A percentile compares a stretch with the other conserved stretches of the same genome.
These are phyloP conservation scores for Philopedon plagiatum DNA, from an alignment of 2,888 invertebrate genomes.

Conservation along the genomic window DNA sequence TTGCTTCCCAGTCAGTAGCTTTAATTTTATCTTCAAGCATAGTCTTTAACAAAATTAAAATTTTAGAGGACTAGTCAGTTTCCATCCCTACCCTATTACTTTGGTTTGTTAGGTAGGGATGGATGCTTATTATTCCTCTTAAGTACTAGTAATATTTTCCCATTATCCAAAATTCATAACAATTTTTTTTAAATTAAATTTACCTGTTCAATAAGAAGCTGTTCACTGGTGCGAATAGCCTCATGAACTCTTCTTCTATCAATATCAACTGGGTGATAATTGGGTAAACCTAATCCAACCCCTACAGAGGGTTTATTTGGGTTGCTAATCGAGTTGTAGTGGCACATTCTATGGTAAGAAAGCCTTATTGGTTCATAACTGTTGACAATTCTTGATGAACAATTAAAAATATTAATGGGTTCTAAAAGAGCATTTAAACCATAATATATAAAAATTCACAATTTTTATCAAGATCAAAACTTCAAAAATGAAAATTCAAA, in stretches of 20 bases:
- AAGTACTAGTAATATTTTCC: too few species aligned
- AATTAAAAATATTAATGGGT: slow-evolving; percentile 90
- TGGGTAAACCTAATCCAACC: slow-evolving; percentile 87
- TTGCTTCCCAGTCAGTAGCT: slow-evolving; percentile 93
- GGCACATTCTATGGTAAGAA: slow-evolving; percentile 88
- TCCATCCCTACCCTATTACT: too few species aligned
- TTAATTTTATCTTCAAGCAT: slow-evolving; percentile 92
- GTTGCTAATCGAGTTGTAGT: slow-evolving; percentile 91
- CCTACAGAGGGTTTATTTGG: slow-evolving; percentile 87
- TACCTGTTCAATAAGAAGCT: slow-evolving; percentile 85
- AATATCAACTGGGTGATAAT: slow-evolving; percentile 81
- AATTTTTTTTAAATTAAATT: too few species aligned
- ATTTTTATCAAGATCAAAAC: too few species aligned
- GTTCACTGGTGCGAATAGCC: slow-evolving; percentile 84
- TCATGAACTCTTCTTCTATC: slow-evolving; percentile 81
- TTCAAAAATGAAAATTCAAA: too few species aligned
- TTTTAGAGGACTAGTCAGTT: too few species aligned
- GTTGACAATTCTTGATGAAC: slow-evolving; percentile 78
- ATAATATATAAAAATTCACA: neutral
- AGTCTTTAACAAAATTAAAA: slow-evolving; percentile 70
- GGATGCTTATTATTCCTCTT: too few species aligned
- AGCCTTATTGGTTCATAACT: slow-evolving; percentile 85
- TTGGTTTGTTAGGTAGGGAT: too few species aligned
- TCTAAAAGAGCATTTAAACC: slow-evolving; percentile 69
- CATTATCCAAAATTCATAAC: too few species aligned